Conservation (phyloP, 2,797 vertebrate genomes). For the Macropus fuliginosus region DNA sequence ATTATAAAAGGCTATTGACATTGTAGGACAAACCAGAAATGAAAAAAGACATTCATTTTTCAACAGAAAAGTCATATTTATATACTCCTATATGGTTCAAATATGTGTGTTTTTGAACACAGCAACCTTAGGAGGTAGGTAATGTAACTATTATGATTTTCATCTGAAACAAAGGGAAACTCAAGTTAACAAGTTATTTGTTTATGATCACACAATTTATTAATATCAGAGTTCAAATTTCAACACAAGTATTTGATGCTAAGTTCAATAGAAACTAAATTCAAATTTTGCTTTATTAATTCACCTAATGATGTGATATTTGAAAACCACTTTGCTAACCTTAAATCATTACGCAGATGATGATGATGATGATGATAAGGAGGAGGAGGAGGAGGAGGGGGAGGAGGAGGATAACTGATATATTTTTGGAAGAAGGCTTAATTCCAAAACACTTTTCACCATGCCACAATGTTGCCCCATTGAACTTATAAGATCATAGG, state of each 20-base stretch:
- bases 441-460: background rate
- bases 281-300: background rate
- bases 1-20: too few species aligned
- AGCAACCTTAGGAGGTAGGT: background rate
- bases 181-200: too few species aligned
- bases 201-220: too few species aligned
- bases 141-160: background rate
- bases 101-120: too few species aligned
- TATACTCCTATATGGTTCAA: background rate
- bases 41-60: too few species aligned
- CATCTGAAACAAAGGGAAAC: too few species aligned
- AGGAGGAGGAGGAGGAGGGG: too few species aligned
- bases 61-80: background rate
- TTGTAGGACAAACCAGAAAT: too few species aligned
- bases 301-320: background rate
- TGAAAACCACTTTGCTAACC: background rate
- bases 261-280: background rate
- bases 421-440: background rate
- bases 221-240: too few species aligned
- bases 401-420: background rate
- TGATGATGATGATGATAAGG: background rate
- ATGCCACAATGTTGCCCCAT: background rate
- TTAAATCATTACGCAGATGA: background rate
- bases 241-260: background rate
- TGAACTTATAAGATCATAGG: background rate